A percentile compares a stretch with the other conserved stretches of the same genome.
Conservation (phyloP, 2,113 vertebrate genomes). For the Ancistrus triradiatus region DNA sequence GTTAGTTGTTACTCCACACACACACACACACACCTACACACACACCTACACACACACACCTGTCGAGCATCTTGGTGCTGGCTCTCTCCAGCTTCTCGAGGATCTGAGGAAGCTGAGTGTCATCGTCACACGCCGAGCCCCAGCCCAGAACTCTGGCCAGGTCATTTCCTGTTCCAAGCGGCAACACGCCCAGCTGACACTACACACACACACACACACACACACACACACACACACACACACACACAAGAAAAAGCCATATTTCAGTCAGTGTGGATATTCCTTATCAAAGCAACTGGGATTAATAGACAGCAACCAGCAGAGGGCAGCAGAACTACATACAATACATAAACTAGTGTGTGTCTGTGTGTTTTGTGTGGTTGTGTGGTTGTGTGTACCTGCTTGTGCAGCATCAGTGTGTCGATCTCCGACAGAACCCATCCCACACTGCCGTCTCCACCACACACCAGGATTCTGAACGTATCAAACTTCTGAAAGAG, state of each 20-base stretch:
- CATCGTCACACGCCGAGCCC: slow-evolving; percentile 94
- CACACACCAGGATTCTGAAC: slow-evolving; percentile 94
- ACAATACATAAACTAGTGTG: neutral
- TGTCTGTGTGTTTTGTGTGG: slow-evolving; percentile 7
- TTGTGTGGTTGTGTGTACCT: slow-evolving; percentile 63
- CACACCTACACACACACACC: slow-evolving; percentile 58
- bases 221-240: slow-evolving; percentile 3
- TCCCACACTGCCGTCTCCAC: slow-evolving; percentile 94
- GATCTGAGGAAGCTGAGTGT: slow-evolving; percentile 91
- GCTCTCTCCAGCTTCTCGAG: slow-evolving; percentile 95
- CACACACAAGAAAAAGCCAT: no score
- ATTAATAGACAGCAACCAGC: slow-evolving; percentile 2
- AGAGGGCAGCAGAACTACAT: slow-evolving; percentile 20
- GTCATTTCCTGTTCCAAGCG: slow-evolving; percentile 93
- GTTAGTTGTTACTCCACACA: neutral
- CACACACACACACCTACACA: neutral
- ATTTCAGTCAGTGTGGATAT: no score
- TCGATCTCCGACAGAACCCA: slow-evolving; percentile 98
- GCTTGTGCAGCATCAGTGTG: slow-evolving; percentile 89
- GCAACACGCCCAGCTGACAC: slow-evolving; percentile 94
- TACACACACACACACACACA: slow-evolving; percentile 45
- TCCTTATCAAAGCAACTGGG: neutral
- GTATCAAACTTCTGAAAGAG: slow-evolving; percentile 98
- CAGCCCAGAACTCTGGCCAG: slow-evolving; percentile 92
- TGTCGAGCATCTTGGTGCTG: slow-evolving; percentile 97